phyloP scores from a whole-genome alignment of 2,888 invertebrate genomes.

The Nephrotoma appendiculata region DNA sequence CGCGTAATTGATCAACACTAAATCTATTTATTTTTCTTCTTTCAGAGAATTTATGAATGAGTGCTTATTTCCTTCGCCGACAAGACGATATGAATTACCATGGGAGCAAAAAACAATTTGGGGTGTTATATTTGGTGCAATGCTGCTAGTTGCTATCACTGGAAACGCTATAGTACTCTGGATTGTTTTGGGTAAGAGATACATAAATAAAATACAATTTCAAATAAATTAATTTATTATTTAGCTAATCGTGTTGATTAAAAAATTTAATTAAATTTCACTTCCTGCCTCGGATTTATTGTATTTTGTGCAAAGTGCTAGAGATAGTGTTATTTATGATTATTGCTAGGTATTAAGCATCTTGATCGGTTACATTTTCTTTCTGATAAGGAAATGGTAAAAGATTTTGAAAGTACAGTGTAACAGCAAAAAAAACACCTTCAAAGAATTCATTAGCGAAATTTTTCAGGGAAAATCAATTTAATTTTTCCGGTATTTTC shows the following conservation, averaged over 20 bases:
- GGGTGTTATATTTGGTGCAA: conserved; percentile 58
- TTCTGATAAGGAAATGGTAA: background rate
- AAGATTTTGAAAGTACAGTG: background rate
- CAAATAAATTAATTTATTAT: background rate
- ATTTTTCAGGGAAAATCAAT: background rate
- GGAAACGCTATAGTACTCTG: conserved; percentile 87
- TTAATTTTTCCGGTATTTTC: background rate
- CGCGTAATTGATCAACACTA: background rate
- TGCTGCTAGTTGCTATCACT: conserved; percentile 65
- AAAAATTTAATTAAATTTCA: background rate
- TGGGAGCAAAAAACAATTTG: conserved; percentile 59
- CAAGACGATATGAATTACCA: conserved; percentile 40
- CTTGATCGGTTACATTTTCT: background rate
- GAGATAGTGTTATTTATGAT: background rate
- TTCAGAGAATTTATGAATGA: conserved; percentile 41
- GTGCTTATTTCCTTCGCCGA: conserved; percentile 42
- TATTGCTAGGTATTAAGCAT: background rate
- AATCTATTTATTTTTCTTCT: background rate
- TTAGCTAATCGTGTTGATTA: background rate
- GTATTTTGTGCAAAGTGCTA: too few species aligned
- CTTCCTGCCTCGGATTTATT: too few species aligned
- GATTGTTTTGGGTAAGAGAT: conserved; percentile 67
- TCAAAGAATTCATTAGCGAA: background rate
- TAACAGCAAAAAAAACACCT: background rate
- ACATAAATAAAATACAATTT: background rate